Conservation (phyloP, 1,140 invertebrate genomes). For the Drosophila kikkawai region DNA sequence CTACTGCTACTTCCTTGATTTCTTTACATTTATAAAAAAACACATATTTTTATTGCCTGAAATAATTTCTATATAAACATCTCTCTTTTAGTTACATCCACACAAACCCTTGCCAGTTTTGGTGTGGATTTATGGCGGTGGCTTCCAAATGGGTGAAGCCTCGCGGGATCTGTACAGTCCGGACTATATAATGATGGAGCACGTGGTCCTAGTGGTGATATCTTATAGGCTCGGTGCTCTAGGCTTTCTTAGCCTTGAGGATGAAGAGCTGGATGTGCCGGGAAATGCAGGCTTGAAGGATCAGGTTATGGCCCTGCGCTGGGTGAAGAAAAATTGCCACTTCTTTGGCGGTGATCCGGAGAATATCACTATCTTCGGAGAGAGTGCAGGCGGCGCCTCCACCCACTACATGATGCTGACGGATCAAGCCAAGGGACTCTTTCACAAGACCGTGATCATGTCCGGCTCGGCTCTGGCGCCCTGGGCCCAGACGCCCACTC, state of each 20-base stretch:
- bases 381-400: slow-evolving; percentile 85
- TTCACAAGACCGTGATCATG: slow-evolving; percentile 84
- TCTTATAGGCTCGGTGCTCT: slow-evolving; percentile 85
- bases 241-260: slow-evolving; percentile 81
- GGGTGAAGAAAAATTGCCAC: slow-evolving; percentile 88
- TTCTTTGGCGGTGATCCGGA: slow-evolving; percentile 86
- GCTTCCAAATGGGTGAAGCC: slow-evolving; percentile 86
- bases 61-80: too few relatives aligned
- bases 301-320: slow-evolving; percentile 88
- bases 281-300: slow-evolving; percentile 89
- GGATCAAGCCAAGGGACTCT: slow-evolving; percentile 84
- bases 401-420: slow-evolving; percentile 88
- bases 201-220: slow-evolving; percentile 85
- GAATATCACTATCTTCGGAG: slow-evolving; percentile 85
- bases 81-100: slow-evolving; percentile 62
- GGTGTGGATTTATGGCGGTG: slow-evolving; percentile 89
- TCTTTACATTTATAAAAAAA: too few relatives aligned
- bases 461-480: slow-evolving; percentile 80
- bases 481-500: slow-evolving; percentile 70
- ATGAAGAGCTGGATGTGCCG: slow-evolving; percentile 84
- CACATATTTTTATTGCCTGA: not conserved
- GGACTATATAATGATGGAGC: slow-evolving; percentile 87
- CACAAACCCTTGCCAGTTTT: slow-evolving; percentile 70
- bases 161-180: slow-evolving; percentile 85
- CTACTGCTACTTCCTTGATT: not conserved